Conservation (phyloP, 1,140 invertebrate species). For the Orius insidiosus region DNA sequence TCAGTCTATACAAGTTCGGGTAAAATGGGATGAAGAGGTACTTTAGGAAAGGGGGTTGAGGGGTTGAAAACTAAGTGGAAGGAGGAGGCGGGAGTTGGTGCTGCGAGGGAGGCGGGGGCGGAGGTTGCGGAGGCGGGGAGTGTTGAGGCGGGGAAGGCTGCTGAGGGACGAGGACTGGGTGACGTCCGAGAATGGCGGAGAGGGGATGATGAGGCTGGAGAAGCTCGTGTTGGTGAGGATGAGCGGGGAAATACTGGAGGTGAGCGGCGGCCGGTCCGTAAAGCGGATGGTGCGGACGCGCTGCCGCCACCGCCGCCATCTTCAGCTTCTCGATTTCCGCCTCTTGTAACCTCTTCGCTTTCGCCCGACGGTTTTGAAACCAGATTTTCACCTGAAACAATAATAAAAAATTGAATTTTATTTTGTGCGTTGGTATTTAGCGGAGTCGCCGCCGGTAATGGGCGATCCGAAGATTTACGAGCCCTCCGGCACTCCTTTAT, state of each 20-base stretch:
- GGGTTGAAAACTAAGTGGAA: constrained; percentile 6
- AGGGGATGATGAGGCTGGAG: constrained; percentile 13
- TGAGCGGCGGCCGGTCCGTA: constrained; percentile 28
- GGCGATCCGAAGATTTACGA: background rate
- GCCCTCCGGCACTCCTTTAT: constrained; percentile 1
- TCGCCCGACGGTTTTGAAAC: constrained; percentile 92
- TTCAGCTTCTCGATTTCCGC: constrained; percentile 81
- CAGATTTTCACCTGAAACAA: constrained; percentile 79
- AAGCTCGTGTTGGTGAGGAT: constrained; percentile 20
- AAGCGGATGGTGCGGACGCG: constrained; percentile 32
- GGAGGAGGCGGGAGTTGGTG: background rate
- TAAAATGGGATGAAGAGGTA: no score
- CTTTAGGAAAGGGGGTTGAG: no score
- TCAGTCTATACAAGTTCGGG: constrained; percentile 9
- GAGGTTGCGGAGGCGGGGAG: constrained; percentile 3
- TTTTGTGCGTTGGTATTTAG: constrained; percentile 3
- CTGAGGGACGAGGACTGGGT: constrained; percentile 6
- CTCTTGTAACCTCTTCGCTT: constrained; percentile 86
- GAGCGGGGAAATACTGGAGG: constrained; percentile 22
- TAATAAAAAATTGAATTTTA: constrained; percentile 15
- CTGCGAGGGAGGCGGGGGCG: constrained; percentile 4
- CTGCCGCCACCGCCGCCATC: constrained; percentile 50
- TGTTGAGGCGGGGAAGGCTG: constrained; percentile 8
- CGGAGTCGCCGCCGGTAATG: background rate
- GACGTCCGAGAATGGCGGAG: constrained; percentile 8